Base-by-base conservation (phyloP, 2,888 invertebrate species). In the Coelinius sp. region DNA sequence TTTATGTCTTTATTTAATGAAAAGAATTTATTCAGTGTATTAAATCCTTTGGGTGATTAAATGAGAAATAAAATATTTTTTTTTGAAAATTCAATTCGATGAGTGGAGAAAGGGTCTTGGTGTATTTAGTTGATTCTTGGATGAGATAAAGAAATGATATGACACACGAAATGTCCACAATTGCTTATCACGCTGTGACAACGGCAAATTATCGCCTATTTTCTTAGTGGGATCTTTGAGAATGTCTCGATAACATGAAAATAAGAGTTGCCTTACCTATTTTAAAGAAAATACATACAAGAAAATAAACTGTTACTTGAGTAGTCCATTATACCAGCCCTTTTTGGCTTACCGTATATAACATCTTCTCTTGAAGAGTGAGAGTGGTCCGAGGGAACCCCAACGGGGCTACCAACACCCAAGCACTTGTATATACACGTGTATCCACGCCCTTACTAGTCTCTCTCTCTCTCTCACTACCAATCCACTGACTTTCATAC, bases 401-500 rank as follows among this genome's bases (percentile, higher is more conserved):
- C 59, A 59, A 59, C 59, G 14, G 59, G 20, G 59, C 35, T n/a
- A 59, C 59, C 31, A 59, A 59, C 59, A 59, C 27, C 66, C 27
- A 46, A 49, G 65, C 52, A 66, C 49, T 35, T 35, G 53, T 35
- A 67, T 52, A 53, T 38, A 67, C 22, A 67, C 35, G 52, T 67
- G 53, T 67, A 49, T 65, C 64, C 67, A 63, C 38, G 62, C 52
- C 73, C 49, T n/a, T n/a, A n/a, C n/a, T 70, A 52, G 62, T 25
- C 41, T 63, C 64, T 68, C 71, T 73, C 66, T 67, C 74, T 70
- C 74, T 75, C 76, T 75, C 27, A 20, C 65, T 53, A 35, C n/a
- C n/a, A n/a, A n/a, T 52, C 31, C 27, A n/a, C 24, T 25, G 41
- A 44, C 44, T 59, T 53, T 41, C 46, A 49, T 20, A 20, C 74